Conservation (phyloP, 2,797 vertebrate genomes). For the Gadopsis marmoratus region DNA sequence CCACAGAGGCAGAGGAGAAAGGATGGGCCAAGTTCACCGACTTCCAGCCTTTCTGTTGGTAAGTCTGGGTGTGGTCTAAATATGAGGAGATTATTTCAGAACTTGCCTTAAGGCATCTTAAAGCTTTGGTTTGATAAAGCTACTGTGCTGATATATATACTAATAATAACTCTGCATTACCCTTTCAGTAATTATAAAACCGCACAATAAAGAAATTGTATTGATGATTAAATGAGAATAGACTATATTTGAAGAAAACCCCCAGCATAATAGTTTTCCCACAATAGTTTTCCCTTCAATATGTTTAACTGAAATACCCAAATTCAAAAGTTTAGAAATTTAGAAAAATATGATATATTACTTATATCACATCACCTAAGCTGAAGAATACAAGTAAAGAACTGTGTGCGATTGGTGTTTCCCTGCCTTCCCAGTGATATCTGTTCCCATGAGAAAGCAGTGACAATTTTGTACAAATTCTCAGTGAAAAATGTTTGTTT, state of each 20-base stretch:
- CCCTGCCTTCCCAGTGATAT: not conserved
- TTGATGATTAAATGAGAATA: not conserved
- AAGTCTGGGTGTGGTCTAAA: conserved; percentile 38
- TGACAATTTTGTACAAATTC: not conserved
- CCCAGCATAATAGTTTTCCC: not conserved
- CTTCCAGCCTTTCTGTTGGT: conserved; percentile 96
- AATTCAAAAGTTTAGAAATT: no score
- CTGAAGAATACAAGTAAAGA: not conserved
- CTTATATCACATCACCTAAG: not conserved
- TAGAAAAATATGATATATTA: not conserved
- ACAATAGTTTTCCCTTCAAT: not conserved
- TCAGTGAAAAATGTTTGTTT: not conserved
- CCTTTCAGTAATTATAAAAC: not conserved
- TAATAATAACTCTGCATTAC: not conserved
- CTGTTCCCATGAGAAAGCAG: not conserved
- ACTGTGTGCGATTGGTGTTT: no score
- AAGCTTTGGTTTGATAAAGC: not conserved
- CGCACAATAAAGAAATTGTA: not conserved
- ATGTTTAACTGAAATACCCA: not conserved
- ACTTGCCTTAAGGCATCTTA: not conserved
- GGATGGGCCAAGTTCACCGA: conserved; percentile 94
- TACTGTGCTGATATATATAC: not conserved
- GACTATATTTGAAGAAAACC: not conserved
- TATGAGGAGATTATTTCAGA: not conserved
- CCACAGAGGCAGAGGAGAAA: conserved; percentile 85